Base-by-base conservation (phyloP, 2,113 vertebrate genomes). In the Osmerus mordax region DNA sequence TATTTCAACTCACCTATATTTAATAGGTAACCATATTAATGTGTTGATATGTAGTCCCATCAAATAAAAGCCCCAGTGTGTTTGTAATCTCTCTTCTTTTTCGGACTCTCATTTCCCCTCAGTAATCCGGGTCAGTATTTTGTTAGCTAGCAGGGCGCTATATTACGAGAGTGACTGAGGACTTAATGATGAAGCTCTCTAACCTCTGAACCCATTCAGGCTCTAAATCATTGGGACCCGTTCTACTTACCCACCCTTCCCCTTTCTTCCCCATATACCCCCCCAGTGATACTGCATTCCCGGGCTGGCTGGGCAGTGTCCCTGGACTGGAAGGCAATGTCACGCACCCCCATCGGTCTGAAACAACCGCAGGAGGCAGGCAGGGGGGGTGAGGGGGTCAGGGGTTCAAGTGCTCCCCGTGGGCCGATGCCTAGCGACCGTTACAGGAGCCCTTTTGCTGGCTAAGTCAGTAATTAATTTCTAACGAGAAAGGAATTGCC, bases 331-430 rank as follows among this genome's bases (percentile, higher is more conserved):
- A 47, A 11, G 72, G 78, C 83, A 69, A 64, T 87, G 87, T 86
- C 82, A 86, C 78, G 76, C 84, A 87, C 83, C 81, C 78, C 80
- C 71, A 74, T 67, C 72, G 82, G 84, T 75, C 84, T 79, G 83
- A 77, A 81, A 80, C 15, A 32, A 75, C 77, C 13, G 54, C 61
- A 18, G 51, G 75, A 12, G 9, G 41, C 9, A 6, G 41, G 36
- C 3, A 2, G 41, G 7, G 41, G 41, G 41, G 41, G 32, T 36
- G 32, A 7, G 53, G 71, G 79, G 84, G 87, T 86, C 84, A 84
- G 36, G 47, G 87, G 87, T 91, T 91, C 84, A 89, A 90, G 85
- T 89, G 86, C 82, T 86, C 83, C 86, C 77, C 9, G 52, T 74
- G 71, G 83, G 73, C 78, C 60, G 81, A 81, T 78, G 67, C 79